These are phyloP conservation scores for Leucoma salicis DNA, from an alignment of 2,888 invertebrate species.

Conservation along the genomic window DNA sequence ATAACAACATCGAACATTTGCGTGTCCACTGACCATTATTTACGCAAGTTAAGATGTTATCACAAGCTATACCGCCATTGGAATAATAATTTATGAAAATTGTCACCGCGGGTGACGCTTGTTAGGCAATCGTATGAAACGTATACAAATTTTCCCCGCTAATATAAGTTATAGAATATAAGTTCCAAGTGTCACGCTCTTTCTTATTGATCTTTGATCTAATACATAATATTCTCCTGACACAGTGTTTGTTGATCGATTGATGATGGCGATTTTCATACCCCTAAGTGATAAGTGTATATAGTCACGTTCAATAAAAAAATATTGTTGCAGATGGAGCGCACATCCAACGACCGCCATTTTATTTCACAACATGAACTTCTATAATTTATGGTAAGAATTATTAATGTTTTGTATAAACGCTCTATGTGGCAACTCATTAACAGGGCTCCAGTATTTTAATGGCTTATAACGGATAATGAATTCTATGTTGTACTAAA, in stretches of 20 bases:
- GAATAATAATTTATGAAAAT: neutral
- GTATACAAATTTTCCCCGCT: neutral
- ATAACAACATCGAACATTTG: no score
- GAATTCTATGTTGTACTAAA: no score
- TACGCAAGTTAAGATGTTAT: slow-evolving; percentile 17
- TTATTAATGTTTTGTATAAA: slow-evolving; percentile 18
- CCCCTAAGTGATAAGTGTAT: no score
- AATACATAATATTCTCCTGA: no score
- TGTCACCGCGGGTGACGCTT: neutral
- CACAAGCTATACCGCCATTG: slow-evolving; percentile 13
- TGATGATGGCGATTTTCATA: no score
- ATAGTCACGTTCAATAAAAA: no score
- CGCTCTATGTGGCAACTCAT: slow-evolving; percentile 16
- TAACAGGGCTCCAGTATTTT: slow-evolving; percentile 1
- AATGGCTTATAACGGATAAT: no score
- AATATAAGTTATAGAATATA: neutral
- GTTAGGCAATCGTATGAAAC: neutral
- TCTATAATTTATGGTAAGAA: slow-evolving; percentile 62
- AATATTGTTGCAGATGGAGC: slow-evolving; percentile 52
- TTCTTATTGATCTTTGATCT: no score
- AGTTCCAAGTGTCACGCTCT: neutral
- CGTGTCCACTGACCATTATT: slow-evolving; percentile 28
- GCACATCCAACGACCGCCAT: slow-evolving; percentile 26
- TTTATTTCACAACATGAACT: slow-evolving; percentile 52
- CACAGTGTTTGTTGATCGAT: no score